Percentiles rank a stretch among this genome's conserved stretches.
phyloP scores from a whole-genome alignment of 2,888 invertebrate genomes.

The Kryphioiulus occultus region DNA sequence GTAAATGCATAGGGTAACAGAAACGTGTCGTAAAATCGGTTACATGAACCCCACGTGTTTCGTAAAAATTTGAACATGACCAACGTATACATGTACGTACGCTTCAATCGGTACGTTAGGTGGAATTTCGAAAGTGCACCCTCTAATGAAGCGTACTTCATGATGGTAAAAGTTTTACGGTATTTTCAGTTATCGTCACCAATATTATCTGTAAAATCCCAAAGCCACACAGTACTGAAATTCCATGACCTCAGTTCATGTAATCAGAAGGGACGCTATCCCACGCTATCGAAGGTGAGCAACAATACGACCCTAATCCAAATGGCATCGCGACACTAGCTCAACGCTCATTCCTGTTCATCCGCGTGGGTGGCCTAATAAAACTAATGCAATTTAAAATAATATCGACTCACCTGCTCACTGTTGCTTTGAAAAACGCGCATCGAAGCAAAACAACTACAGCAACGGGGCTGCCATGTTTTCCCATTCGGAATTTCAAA shows the following conservation, averaged over 20 bases:
- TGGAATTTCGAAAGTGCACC: not conserved
- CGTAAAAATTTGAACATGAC: not conserved
- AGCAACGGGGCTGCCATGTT: not conserved
- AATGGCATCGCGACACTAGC: not conserved
- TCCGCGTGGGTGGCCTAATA: not conserved
- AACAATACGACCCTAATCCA: not conserved
- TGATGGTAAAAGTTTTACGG: not conserved
- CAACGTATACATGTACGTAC: not conserved
- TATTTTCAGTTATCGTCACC: not conserved
- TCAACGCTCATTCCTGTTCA: not conserved
- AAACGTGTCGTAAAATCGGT: not conserved
- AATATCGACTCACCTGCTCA: not conserved
- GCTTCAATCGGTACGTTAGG: slow-evolving; percentile 15
- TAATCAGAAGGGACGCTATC: not conserved
- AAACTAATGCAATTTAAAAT: not conserved
- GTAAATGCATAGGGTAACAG: not conserved
- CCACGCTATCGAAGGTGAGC: not conserved
- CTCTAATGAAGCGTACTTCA: not conserved
- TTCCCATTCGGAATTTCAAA: not conserved
- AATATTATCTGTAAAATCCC: not conserved
- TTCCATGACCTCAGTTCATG: not conserved
- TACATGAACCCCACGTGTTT: not conserved
- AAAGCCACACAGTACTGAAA: not conserved
- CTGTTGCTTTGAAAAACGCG: slow-evolving; percentile 29
- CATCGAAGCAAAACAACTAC: not conserved